Evolutionary conservation across 35 echinoderm and acorn worm species (phyloP).

Genomic region (Apostichopus japonicus): DNA sequence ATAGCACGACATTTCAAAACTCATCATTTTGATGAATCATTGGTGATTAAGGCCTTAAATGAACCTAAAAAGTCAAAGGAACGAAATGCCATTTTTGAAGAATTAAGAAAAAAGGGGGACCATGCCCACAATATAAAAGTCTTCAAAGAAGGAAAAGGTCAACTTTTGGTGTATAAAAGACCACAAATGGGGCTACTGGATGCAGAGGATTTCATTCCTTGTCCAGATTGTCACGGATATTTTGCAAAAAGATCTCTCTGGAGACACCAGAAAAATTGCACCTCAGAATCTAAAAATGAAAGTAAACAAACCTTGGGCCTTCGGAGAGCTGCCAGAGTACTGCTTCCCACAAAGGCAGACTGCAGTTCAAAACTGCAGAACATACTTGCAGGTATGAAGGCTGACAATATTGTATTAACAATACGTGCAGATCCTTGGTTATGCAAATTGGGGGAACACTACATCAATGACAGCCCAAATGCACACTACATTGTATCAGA

Average conservation of each 20-base stretch:
- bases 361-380: slow-evolving; percentile 2
- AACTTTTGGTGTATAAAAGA: background rate
- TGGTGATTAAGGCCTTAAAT: background rate
- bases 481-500: slow-evolving; percentile 4
- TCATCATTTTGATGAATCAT: background rate
- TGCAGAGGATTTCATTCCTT: background rate
- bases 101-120: slow-evolving; percentile 11
- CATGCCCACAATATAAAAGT: background rate
- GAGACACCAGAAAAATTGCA: slow-evolving; percentile 11
- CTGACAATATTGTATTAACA: slow-evolving; percentile 15
- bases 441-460: background rate
- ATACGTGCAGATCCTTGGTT: slow-evolving; percentile 2
- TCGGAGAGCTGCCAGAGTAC: background rate
- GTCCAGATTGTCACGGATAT: background rate
- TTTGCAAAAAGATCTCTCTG: background rate
- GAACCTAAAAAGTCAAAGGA: background rate
- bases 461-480: background rate
- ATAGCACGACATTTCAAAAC: slow-evolving; percentile 4
- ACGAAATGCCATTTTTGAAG: slow-evolving; percentile 7
- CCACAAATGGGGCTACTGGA: background rate
- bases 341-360: background rate
- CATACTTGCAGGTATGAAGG: background rate
- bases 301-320: background rate
- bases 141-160: background rate
- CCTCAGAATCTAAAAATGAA: no score